Evolutionary conservation across 2,888 invertebrate species (phyloP).

Genomic region (Tetragonula carbonaria): DNA sequence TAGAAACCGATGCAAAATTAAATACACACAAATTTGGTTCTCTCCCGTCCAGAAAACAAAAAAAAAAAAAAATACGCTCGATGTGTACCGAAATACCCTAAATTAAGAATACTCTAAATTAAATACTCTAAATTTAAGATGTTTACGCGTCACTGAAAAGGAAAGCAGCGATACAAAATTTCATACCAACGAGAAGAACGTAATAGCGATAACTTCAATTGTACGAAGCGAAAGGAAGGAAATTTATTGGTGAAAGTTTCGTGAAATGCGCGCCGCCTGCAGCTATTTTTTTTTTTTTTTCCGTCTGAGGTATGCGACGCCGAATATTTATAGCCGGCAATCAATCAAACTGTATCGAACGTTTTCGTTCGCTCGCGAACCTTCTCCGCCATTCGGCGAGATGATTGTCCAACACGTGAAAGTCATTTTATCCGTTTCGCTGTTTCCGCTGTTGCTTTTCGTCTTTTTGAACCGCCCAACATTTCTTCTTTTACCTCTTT

Average conservation of each 20-base stretch:
- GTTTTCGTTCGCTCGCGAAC: conserved; percentile 25
- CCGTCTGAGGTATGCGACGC: conserved; percentile 6
- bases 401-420: conserved; percentile 43
- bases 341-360: conserved; percentile 51
- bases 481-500: background rate
- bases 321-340: conserved; percentile 50
- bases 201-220: background rate
- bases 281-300: conserved; percentile 9
- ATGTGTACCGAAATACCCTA: background rate
- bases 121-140: too few relatives aligned
- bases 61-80: background rate
- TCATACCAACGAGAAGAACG: background rate
- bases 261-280: conserved; percentile 34
- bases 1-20: background rate
- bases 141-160: background rate
- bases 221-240: conserved; percentile 9
- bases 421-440: conserved; percentile 45
- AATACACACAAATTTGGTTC: background rate
- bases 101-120: too few relatives aligned
- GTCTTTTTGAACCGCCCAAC: background rate
- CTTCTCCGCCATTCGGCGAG: conserved; percentile 26
- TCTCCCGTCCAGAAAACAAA: background rate
- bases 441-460: conserved; percentile 13
- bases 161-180: too few relatives aligned
- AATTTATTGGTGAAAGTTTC: conserved; percentile 49